Evolutionary conservation across 1,140 invertebrate species (phyloP), one percentile per base, ranked within the genome.

Genomic region (Cyphomyrmex costatus): DNA sequence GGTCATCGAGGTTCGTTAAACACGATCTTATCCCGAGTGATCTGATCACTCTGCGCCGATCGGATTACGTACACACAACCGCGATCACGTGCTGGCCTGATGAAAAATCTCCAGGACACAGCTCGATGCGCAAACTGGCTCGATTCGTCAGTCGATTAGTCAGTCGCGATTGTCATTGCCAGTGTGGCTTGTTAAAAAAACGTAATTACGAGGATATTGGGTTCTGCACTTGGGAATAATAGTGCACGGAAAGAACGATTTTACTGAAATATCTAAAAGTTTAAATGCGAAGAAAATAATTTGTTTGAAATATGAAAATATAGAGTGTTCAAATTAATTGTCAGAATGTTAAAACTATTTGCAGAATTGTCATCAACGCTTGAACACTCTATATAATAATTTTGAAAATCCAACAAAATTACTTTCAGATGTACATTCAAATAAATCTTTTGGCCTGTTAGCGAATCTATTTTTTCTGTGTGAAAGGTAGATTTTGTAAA

Each of bases 1-100:
- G 51, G 53, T 14, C 12, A 46, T 60, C 24, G 27, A 16, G 30
- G 14, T 19, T 58, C 68, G 30, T 7, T 68, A 33, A 65, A 56
- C 33, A 24, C 61, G 46, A 56, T 74, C 66, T 65, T 56, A 58
- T 70, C 24, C 49, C 65, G 65, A 16, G 46, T n/a, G 33, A 82
- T 82, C 33, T 71, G 21, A 80, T 80, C 30, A 4, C 30, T 33
- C 33, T 14, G 16, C 30, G 21, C 3, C 21, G 30, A 56, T 56
- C 21, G 49, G 6, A 56, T 53, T 12, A n/a, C 19, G 10, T 16
- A 16, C 19, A 33, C 14, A 66, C 21, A 5, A 8, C 16, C 58
- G 56, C 74, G n/a, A 74, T 14, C n/a, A 77, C 60, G 51, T 49
- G 33, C 51, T 3, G 24, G 21, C n/a, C n/a, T 8, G 51, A 71